These are phyloP conservation scores for Euthynnus affinis DNA, from an alignment of 2,797 vertebrate species.

Conservation along the genomic window DNA sequence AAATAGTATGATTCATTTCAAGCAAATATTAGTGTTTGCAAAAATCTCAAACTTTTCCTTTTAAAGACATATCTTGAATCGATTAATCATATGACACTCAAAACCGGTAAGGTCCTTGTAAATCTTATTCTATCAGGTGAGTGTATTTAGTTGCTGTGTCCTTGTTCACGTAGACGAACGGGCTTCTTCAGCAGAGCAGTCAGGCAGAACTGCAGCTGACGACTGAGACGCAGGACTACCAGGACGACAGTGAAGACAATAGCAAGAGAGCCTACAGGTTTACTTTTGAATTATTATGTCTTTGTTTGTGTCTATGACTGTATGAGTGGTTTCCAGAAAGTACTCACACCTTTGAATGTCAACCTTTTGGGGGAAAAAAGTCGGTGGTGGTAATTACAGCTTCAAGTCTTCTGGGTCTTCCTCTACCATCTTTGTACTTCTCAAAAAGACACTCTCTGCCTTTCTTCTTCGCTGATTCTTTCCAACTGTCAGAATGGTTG, in stretches of 20 bases:
- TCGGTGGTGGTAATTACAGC: neutral
- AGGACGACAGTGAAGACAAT: slow-evolving; percentile 93
- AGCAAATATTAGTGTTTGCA: neutral
- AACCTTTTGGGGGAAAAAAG: neutral
- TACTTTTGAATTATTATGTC: slow-evolving; percentile 8
- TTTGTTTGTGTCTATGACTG: neutral
- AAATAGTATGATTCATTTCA: too few species aligned
- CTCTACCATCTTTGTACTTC: neutral
- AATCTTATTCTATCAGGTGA: neutral
- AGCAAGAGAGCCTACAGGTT: slow-evolving; percentile 94
- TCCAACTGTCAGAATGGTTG: neutral
- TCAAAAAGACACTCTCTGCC: neutral
- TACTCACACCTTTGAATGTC: neutral
- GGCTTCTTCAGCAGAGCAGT: slow-evolving; percentile 91
- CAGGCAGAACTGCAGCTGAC: slow-evolving; percentile 91
- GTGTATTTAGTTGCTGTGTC: slow-evolving; percentile 5
- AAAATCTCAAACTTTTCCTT: neutral
- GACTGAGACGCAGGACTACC: slow-evolving; percentile 87
- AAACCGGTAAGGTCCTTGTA: neutral
- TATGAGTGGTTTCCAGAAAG: neutral
- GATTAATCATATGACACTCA: neutral
- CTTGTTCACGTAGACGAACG: slow-evolving; percentile 85
- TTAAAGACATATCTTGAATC: neutral
- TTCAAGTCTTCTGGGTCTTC: neutral
- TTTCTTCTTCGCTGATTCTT: neutral